A percentile compares a stretch with the other conserved stretches of the same genome.
phyloP scores from a whole-genome alignment of 1,140 invertebrate genomes.

The Branchinecta lynchi region DNA sequence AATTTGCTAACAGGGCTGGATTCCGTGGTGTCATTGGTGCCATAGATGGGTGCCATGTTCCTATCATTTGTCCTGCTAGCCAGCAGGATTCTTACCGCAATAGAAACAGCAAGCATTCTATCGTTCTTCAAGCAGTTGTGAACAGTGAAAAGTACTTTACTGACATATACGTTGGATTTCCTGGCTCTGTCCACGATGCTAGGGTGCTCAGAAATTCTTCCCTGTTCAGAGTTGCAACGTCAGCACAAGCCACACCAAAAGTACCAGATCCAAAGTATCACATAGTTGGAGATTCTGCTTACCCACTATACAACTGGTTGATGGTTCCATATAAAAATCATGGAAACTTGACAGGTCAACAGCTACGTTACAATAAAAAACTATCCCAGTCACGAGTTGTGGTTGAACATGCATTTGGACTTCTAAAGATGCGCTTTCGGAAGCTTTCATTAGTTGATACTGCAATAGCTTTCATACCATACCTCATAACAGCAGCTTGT shows the following conservation, averaged over 20 bases:
- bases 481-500: not conserved
- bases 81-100: not conserved
- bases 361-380: not conserved
- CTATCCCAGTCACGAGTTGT: not conserved
- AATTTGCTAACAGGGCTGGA: not conserved
- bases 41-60: not conserved
- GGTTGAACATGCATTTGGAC: not conserved
- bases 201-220: not conserved
- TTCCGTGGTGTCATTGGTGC: not conserved
- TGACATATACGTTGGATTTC: not conserved
- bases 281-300: not conserved
- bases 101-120: not conserved
- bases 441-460: constrained; percentile 7
- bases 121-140: not conserved
- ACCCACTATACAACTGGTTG: not conserved
- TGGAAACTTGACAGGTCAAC: not conserved
- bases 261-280: not conserved
- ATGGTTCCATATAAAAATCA: not conserved
- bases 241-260: not conserved
- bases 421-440: not conserved
- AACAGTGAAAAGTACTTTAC: not conserved
- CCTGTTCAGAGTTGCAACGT: not conserved
- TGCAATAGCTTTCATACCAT: constrained; percentile 1
- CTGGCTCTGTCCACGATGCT: not conserved
- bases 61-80: not conserved